Percentiles rank a stretch among this genome's conserved stretches.
Evolutionary conservation across 2,797 vertebrate genomes (phyloP).

Genomic region (Sylvia borin): DNA sequence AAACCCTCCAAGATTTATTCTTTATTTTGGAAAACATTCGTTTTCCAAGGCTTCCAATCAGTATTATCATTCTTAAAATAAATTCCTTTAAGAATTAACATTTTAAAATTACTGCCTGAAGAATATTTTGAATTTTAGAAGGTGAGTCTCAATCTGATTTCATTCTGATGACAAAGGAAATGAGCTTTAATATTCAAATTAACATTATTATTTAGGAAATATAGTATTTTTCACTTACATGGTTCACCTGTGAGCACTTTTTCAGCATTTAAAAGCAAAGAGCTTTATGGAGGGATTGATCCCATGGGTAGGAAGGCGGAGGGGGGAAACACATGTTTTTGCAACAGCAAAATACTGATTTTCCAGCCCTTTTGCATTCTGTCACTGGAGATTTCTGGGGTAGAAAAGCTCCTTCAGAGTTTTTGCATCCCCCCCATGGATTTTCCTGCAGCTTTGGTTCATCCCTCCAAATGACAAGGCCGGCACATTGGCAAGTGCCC

Average conservation of each 20-base stretch:
- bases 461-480: background rate
- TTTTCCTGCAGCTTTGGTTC: background rate
- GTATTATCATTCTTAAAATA: background rate
- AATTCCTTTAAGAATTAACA: background rate
- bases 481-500: fast-evolving
- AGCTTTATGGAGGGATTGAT: fast-evolving
- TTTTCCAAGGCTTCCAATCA: background rate
- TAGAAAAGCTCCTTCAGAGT: background rate
- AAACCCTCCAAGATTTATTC: fast-evolving
- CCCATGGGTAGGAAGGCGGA: background rate
- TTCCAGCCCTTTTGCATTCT: background rate
- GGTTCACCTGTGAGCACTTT: background rate
- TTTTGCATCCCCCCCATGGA: background rate
- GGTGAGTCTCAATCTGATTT: background rate
- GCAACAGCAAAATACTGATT: background rate
- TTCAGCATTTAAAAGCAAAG: background rate
- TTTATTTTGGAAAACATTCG: background rate
- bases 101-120: background rate
- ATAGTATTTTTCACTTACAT: fast-evolving
- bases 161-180: background rate
- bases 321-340: fast-evolving
- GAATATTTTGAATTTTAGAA: background rate
- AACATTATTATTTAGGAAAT: background rate
- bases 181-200: background rate
- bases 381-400: background rate